Conservation (phyloP, 2,113 vertebrate genomes). For the Marmota monax region DNA sequence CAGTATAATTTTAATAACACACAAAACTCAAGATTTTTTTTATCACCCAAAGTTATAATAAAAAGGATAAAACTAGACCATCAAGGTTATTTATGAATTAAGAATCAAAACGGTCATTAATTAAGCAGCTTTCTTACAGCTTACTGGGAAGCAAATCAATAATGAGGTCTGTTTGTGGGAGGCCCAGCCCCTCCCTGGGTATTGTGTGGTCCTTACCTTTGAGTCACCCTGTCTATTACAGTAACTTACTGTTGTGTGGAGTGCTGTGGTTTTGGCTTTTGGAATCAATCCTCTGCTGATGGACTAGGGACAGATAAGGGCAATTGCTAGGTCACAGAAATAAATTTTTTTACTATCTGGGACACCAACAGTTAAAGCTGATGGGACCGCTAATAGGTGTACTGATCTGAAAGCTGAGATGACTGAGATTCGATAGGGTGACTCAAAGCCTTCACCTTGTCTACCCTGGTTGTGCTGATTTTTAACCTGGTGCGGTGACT, state of each 20-base stretch:
- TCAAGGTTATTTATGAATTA: background rate
- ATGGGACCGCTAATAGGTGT: background rate
- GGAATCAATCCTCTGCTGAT: background rate
- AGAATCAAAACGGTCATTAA: background rate
- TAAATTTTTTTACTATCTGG: background rate
- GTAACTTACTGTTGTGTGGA: background rate
- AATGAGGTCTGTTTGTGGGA: background rate
- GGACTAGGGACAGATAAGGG: background rate
- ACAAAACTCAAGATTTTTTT: slow-evolving; percentile 16
- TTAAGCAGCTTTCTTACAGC: background rate
- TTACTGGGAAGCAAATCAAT: background rate
- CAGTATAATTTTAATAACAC: background rate
- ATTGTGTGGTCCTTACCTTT: background rate
- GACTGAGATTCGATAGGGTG: background rate
- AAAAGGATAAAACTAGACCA: background rate
- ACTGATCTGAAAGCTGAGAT: slow-evolving; percentile 10
- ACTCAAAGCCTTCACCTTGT: background rate
- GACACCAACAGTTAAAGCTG: background rate
- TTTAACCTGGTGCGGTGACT: background rate
- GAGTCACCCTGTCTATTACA: background rate
- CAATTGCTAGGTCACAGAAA: background rate
- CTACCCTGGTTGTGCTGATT: background rate
- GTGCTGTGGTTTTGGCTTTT: background rate
- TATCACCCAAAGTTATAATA: background rate
- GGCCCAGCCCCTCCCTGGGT: accelerated